phyloP scores from a whole-genome alignment of 1,140 invertebrate genomes.

The Pogonomyrmex californicus region DNA sequence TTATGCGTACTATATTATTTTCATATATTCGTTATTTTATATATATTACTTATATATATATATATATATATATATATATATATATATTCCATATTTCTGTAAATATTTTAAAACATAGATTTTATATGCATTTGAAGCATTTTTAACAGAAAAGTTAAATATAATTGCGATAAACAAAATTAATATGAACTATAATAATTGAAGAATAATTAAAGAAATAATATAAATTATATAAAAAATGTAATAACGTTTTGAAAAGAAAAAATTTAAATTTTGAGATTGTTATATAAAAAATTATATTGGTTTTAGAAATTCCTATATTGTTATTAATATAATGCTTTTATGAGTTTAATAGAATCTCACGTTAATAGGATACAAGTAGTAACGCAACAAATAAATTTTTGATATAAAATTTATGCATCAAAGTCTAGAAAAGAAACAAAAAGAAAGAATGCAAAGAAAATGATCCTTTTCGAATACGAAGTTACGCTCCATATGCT shows the following conservation, averaged over 20 bases:
- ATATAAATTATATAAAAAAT: not conserved
- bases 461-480: not conserved
- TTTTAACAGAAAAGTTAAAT: not conserved
- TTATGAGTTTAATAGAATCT: not conserved
- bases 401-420: not conserved
- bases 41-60: conserved; percentile 7
- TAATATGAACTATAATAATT: not conserved
- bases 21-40: not conserved
- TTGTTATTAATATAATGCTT: not conserved
- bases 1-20: not conserved
- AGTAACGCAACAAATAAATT: not conserved
- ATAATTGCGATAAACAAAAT: not conserved
- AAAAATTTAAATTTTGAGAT: not conserved
- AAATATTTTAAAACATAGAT: not conserved
- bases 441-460: not conserved
- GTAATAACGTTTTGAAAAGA: not conserved
- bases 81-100: conserved; percentile 56
- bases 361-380: not conserved
- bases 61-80: not conserved
- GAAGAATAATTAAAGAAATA: no score
- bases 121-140: not conserved
- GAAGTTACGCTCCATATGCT: conserved; percentile 22
- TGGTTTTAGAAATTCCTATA: not conserved
- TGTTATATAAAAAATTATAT: not conserved
- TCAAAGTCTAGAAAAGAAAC: not conserved